phyloP scores from a whole-genome alignment of 2,113 vertebrate species.

The Paralichthys olivaceus region DNA sequence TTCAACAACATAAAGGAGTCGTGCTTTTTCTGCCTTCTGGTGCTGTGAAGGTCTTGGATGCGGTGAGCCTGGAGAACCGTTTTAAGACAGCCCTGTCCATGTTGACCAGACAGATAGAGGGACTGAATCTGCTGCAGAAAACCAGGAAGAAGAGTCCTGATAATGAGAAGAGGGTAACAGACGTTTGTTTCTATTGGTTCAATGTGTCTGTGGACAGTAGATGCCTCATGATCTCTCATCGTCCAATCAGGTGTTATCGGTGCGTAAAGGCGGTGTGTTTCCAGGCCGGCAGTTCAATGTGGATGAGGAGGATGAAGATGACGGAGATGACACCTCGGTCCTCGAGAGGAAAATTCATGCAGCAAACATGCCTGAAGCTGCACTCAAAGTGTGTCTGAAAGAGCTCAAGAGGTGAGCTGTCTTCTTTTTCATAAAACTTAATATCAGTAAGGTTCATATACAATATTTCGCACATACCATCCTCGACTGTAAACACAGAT shows the following conservation, averaged over 20 bases:
- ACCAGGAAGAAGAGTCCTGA: constrained; percentile 89
- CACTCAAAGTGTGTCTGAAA: constrained; percentile 92
- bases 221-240: background rate
- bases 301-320: constrained; percentile 89
- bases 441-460: background rate
- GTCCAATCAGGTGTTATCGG: constrained; percentile 83
- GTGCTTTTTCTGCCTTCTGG: background rate
- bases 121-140: constrained; percentile 93
- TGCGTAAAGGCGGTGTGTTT: constrained; percentile 85
- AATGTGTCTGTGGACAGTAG: background rate
- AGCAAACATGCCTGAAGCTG: constrained; percentile 92
- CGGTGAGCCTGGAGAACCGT: constrained; percentile 91
- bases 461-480: background rate
- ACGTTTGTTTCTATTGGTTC: background rate
- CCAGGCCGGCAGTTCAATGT: constrained; percentile 81
- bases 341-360: constrained; percentile 91
- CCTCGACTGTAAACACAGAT: no score
- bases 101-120: constrained; percentile 94
- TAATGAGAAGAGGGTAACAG: constrained; percentile 89
- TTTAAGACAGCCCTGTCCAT: constrained; percentile 94
- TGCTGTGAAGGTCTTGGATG: constrained; percentile 89
- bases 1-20: no score
- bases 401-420: constrained; percentile 90
- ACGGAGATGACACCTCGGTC: constrained; percentile 88
- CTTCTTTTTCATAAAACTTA: background rate